Conservation (phyloP, 1,140 invertebrate genomes). For the Coenobita brevimanus region DNA sequence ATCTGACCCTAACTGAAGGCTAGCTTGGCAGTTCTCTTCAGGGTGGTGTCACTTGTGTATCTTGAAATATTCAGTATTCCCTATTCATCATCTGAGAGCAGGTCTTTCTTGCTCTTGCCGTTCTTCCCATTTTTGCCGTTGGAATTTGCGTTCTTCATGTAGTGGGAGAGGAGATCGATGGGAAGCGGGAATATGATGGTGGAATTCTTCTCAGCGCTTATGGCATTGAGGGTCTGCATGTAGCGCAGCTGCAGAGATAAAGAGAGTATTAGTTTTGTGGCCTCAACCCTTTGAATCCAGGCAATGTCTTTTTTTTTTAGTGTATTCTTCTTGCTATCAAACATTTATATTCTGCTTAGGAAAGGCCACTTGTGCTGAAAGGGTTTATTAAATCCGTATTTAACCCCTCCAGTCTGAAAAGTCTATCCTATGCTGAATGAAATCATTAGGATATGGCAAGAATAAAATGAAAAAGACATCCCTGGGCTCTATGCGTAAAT, state of each 20-base stretch:
- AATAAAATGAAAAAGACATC: no score
- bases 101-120: conserved; percentile 53
- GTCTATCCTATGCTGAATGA: no score
- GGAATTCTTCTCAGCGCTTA: conserved; percentile 98
- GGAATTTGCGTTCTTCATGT: conserved; percentile 35
- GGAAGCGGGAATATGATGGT: conserved; percentile 77
- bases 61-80: conserved; percentile 45
- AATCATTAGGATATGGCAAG: no score
- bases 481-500: no score
- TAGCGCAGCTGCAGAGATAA: conserved; percentile 83
- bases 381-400: no score
- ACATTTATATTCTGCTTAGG: no score
- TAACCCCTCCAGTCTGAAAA: no score
- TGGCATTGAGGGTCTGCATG: conserved; percentile 91
- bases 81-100: conserved; percentile 58
- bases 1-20: conserved; percentile 57
- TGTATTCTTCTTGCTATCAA: no score
- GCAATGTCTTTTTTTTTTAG: no score
- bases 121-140: conserved; percentile 40
- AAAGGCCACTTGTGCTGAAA: no score
- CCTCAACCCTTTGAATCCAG: no score
- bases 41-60: conserved; percentile 57
- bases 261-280: no score
- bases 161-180: conserved; percentile 84
- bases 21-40: conserved; percentile 62